These are phyloP conservation scores for Chydorus sphaericus DNA, from an alignment of 2,888 invertebrate genomes.

Conservation along the genomic window DNA sequence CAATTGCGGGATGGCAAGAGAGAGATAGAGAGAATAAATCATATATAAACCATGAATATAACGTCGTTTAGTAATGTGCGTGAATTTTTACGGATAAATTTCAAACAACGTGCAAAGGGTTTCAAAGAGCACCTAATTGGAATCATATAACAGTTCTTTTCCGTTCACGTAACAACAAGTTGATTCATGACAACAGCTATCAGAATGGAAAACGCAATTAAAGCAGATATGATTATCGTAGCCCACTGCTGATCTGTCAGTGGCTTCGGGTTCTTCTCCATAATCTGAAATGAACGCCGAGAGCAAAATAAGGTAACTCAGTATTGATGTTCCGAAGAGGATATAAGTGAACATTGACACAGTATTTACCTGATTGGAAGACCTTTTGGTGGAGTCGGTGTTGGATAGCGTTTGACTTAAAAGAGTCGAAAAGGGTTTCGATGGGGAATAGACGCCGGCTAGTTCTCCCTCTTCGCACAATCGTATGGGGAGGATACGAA, in stretches of 20 bases:
- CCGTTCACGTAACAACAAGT: slow-evolving; percentile 9
- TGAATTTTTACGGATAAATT: too few species aligned
- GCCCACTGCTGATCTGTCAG: slow-evolving; percentile 47
- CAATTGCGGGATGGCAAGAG: too few species aligned
- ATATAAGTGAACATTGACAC: too few species aligned
- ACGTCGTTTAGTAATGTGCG: too few species aligned
- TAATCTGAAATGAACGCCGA: background rate
- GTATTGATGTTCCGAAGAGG: background rate
- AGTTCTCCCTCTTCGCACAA: slow-evolving; percentile 40
- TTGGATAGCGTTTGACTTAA: background rate
- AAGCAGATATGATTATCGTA: slow-evolving; percentile 42
- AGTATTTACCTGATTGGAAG: background rate
- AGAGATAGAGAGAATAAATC: too few species aligned
- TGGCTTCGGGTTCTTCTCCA: slow-evolving; percentile 26
- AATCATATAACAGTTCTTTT: background rate
- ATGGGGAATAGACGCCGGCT: slow-evolving; percentile 52
- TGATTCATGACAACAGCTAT: slow-evolving; percentile 46
- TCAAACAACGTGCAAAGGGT: too few species aligned
- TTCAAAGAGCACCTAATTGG: too few species aligned
- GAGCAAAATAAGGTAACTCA: background rate
- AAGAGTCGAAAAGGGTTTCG: slow-evolving; percentile 41
- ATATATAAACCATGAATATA: too few species aligned
- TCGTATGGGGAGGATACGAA: slow-evolving; percentile 64
- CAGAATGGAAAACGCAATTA: slow-evolving; percentile 43
- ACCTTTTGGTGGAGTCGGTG: slow-evolving; percentile 22